Evolutionary conservation across 2,113 vertebrate genomes (phyloP).

Genomic region (Takifugu flavidus): DNA sequence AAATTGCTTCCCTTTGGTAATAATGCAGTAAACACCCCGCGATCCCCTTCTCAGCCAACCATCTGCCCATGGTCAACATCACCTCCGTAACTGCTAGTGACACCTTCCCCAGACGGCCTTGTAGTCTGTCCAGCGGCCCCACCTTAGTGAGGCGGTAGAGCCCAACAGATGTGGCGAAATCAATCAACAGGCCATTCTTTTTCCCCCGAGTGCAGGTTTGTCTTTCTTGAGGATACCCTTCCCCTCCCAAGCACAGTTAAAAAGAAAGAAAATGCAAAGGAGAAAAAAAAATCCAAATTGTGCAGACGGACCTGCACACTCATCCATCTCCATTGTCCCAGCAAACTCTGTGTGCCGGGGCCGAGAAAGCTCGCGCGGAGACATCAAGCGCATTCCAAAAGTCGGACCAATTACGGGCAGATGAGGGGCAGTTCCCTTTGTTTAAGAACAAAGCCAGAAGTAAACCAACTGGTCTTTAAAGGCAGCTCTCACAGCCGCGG

Average conservation of each 20-base stretch:
- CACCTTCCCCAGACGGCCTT: conserved; percentile 55
- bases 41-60: conserved; percentile 39
- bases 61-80: conserved; percentile 68
- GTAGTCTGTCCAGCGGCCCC: conserved; percentile 46
- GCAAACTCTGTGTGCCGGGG: conserved; percentile 50
- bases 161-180: conserved; percentile 35
- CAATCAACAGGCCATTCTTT: conserved; percentile 40
- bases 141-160: conserved; percentile 46
- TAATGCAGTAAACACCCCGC: conserved; percentile 65
- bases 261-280: conserved; percentile 21
- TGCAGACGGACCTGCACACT: conserved; percentile 48
- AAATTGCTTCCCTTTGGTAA: conserved; percentile 70
- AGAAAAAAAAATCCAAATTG: conserved; percentile 22
- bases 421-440: conserved; percentile 78
- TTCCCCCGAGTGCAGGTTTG: conserved; percentile 31
- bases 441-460: conserved; percentile 79
- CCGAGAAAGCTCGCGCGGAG: conserved; percentile 56
- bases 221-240: conserved; percentile 20
- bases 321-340: conserved; percentile 47
- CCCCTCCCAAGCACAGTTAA: not conserved
- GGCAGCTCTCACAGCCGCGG: conserved; percentile 64
- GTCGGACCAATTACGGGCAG: conserved; percentile 75
- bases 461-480: conserved; percentile 79
- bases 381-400: conserved; percentile 80
- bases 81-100: conserved; percentile 60